These are phyloP conservation scores for Pseudochirops cupreus DNA, from an alignment of 2,797 vertebrate genomes.

Conservation along the genomic window DNA sequence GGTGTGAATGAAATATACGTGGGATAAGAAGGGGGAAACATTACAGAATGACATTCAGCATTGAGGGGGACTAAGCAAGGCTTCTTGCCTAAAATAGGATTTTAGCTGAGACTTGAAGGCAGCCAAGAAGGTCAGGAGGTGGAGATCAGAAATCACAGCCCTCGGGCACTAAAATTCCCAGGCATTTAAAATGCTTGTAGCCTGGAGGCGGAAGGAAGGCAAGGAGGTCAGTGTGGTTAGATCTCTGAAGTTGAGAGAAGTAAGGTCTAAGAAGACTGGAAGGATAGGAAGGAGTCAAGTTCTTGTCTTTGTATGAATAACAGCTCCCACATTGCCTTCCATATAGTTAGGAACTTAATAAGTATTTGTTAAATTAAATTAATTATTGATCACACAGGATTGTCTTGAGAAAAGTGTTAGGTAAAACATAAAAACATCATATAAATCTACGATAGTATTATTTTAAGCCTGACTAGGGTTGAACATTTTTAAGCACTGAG, in stretches of 20 bases:
- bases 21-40: neutral
- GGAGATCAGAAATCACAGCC: neutral
- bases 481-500: constrained; percentile 52
- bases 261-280: neutral
- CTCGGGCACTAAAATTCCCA: neutral
- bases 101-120: neutral
- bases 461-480: constrained; percentile 40
- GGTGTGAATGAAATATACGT: neutral
- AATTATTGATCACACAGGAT: neutral
- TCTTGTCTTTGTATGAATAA: neutral
- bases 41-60: neutral
- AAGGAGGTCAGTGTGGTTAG: neutral
- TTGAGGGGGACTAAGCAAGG: neutral
- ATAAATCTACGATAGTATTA: neutral
- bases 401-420: neutral
- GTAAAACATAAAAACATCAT: neutral
- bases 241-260: neutral
- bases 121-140: neutral
- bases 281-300: neutral
- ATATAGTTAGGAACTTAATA: neutral
- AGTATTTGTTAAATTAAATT: neutral
- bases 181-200: neutral
- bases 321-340: neutral
- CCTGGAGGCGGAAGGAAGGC: too few species aligned
- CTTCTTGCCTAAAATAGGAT: neutral